Conservation (phyloP, 92 coral and sea anemone species). For the Anthopleura xanthogrammica region DNA sequence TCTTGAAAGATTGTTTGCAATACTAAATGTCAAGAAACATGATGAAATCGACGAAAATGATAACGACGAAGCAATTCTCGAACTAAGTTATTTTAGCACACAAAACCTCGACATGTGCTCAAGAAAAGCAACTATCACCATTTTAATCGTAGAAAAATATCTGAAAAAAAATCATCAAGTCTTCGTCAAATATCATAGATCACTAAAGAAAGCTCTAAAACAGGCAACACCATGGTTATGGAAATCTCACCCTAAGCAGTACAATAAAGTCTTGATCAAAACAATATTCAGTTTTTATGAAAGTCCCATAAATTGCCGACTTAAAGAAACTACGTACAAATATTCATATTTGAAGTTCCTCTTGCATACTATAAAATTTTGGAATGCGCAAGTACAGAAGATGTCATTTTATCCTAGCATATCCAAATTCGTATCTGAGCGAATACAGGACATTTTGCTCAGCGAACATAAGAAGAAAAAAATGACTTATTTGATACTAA, state of each 20-base stretch:
- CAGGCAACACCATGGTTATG: too few species aligned
- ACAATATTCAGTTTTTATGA: background rate
- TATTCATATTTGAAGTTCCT: conserved; percentile 6
- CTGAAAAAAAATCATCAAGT: background rate
- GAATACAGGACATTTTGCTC: conserved; percentile 4
- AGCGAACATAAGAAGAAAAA: background rate
- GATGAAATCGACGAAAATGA: too few species aligned
- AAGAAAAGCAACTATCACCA: background rate
- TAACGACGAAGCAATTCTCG: too few species aligned
- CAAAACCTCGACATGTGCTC: background rate
- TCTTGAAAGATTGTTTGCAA: too few species aligned
- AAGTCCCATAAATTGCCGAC: background rate
- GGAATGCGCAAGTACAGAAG: conserved; percentile 15
- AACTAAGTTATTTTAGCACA: too few species aligned
- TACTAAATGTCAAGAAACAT: too few species aligned
- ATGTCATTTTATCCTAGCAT: conserved; percentile 12
- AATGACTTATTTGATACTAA: background rate
- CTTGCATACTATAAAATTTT: conserved; percentile 12
- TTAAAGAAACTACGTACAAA: background rate
- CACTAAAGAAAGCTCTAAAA: background rate
- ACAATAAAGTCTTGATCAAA: too few species aligned
- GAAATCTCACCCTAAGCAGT: too few species aligned
- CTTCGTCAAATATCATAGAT: background rate
- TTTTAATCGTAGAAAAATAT: background rate
- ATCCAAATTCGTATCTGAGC: background rate